These are phyloP conservation scores for Coleophora deauratella DNA, from an alignment of 2,888 invertebrate genomes.

Conservation along the genomic window DNA sequence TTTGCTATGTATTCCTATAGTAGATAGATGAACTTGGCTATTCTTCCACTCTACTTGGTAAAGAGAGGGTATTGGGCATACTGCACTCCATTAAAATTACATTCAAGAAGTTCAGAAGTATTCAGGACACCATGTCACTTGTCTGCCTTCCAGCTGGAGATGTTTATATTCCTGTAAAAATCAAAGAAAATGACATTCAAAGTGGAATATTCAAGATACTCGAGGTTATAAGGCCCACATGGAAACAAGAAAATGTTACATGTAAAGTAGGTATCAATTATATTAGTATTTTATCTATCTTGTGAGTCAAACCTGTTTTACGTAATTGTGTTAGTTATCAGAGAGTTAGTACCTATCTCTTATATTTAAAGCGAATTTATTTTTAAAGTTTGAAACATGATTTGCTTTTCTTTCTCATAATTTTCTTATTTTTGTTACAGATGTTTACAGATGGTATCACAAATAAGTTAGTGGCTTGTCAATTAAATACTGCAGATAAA, in stretches of 20 bases:
- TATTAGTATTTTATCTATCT: not conserved
- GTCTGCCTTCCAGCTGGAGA: constrained; percentile 43
- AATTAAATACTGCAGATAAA: constrained; percentile 39
- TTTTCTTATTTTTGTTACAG: too few species aligned
- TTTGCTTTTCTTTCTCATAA: too few species aligned
- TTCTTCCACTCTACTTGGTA: too few species aligned
- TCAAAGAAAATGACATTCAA: constrained; percentile 79
- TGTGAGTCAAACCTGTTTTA: not conserved
- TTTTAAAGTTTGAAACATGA: not conserved
- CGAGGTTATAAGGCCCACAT: constrained; percentile 79
- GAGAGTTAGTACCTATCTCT: too few species aligned
- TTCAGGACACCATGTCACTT: constrained; percentile 38
- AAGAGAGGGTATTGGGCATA: too few species aligned
- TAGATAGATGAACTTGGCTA: too few species aligned
- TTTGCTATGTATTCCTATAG: too few species aligned
- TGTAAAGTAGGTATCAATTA: constrained; percentile 77
- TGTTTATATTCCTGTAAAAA: constrained; percentile 72
- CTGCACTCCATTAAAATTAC: too few species aligned
- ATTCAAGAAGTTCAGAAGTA: too few species aligned
- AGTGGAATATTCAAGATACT: constrained; percentile 80
- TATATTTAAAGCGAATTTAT: not conserved
- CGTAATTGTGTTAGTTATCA: not conserved
- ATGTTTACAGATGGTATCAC: constrained; percentile 94
- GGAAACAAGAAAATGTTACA: constrained; percentile 77
- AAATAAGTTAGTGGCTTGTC: constrained; percentile 91